Conservation (phyloP, 1,140 invertebrate species). For the Drosophila kanapiae region DNA sequence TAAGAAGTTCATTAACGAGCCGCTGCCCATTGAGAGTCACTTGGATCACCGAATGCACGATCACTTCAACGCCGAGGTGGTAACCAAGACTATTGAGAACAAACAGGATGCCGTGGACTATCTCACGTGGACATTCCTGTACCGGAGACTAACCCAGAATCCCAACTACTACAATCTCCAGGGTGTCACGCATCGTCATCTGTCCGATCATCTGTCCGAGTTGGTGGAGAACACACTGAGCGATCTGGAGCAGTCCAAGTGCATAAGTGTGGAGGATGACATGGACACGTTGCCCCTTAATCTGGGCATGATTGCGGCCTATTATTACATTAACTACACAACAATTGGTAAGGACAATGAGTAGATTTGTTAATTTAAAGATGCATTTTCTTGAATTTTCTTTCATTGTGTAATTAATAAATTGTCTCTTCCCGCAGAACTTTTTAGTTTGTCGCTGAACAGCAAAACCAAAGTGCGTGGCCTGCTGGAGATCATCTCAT, state of each 20-base stretch:
- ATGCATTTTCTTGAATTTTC: not conserved
- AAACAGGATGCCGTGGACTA: conserved; percentile 99
- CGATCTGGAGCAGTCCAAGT: conserved; percentile 99
- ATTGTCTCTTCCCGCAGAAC: conserved; percentile 87
- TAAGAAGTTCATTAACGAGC: conserved; percentile 99
- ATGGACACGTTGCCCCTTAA: conserved; percentile 98
- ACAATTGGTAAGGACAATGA: conserved; percentile 92
- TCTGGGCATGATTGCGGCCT: conserved; percentile 99
- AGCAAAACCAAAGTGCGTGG: conserved; percentile 99
- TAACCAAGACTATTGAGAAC: conserved; percentile 99
- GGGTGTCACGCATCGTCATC: conserved; percentile 97
- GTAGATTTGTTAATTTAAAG: no score
- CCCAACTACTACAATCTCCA: conserved; percentile 99
- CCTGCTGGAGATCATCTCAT: conserved; percentile 98
- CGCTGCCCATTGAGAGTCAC: conserved; percentile 98
- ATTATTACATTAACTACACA: conserved; percentile 99
- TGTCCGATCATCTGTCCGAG: conserved; percentile 99
- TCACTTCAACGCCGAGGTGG: conserved; percentile 99
- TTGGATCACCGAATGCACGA: conserved; percentile 98
- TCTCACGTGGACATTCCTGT: conserved; percentile 99
- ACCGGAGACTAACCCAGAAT: conserved; percentile 98
- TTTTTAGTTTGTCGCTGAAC: conserved; percentile 98
- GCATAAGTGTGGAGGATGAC: conserved; percentile 99
- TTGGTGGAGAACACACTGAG: conserved; percentile 98
- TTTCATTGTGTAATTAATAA: no score